Evolutionary conservation across 2,888 invertebrate species (phyloP), one percentile per base, ranked within the genome.

Genomic region (Diachrysia chrysitis): DNA sequence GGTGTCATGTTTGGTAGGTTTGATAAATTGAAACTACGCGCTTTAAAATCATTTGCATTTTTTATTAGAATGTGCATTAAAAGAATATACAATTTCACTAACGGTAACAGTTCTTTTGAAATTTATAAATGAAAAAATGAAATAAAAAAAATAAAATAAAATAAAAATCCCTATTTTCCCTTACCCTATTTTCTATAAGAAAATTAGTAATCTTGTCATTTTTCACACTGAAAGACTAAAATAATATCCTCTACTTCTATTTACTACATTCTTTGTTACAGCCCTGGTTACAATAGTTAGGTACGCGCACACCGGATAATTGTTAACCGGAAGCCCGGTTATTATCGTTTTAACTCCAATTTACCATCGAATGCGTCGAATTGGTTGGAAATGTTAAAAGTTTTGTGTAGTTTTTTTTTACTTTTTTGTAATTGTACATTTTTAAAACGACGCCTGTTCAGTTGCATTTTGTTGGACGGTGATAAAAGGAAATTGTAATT

Each of bases 321-420:
- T 78, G 76, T 76, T 65, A 69, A 70, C 68, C 51, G 76, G 63
- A 66, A 14, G 59, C 62, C 32, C 55, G 63, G 76, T 73, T 78
- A 78, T 78, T 78, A 78, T 65, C 57, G 46, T 57, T 73, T 78
- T 73, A 76, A 66, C 66, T 79, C 59, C 76, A 78, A 78, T 78
- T 78, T 76, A 73, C 70, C 78, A 78, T 75, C 65, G 69, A 63
- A 63, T 63, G 72, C 64, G 67, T 69, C 32, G 68, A 70, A 73
- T 61, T 42, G 54, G 17, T 48, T 10, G 63, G 23, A 60, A 67
- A 59, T 14, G 51, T 61, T 68, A 42, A 68, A 62, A 71, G 0
- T 51, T 63, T 69, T 54, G 64, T 64, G 53, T 71, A n/a, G 46
- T 65, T 59, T 23, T 62, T 63, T 54, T 19, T n/a, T 17, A 23